These are phyloP conservation scores for Drepana arcuata DNA, from an alignment of 1,140 invertebrate species.

Conservation along the genomic window DNA sequence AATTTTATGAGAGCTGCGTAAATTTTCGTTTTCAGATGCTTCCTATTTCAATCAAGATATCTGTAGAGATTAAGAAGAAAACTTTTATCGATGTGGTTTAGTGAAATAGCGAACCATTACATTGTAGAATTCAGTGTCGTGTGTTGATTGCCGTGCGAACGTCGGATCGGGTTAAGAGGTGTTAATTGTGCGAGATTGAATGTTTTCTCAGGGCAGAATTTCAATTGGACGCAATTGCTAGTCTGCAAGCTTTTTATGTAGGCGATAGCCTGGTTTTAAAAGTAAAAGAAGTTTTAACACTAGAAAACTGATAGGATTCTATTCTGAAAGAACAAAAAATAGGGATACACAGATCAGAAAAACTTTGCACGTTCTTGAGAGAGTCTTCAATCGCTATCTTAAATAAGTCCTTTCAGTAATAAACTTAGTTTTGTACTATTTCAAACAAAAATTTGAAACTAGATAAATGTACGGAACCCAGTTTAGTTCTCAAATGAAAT, in stretches of 20 bases:
- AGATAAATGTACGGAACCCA: no score
- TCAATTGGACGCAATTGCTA: slow-evolving; percentile 68
- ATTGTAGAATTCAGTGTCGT: slow-evolving; percentile 21
- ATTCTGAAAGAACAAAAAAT: no score
- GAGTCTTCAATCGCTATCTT: no score
- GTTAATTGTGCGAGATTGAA: slow-evolving; percentile 73
- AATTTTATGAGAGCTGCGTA: neutral
- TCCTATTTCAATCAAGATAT: neutral
- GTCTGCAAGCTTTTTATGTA: slow-evolving; percentile 41
- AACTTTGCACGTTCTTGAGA: no score
- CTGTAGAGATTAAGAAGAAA: neutral
- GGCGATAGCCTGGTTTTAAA: no score
- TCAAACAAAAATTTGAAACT: no score
- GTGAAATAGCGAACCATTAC: slow-evolving; percentile 19
- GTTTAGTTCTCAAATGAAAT: no score
- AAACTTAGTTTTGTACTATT: no score
- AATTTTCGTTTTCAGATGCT: neutral
- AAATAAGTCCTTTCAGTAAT: no score
- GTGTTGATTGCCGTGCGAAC: slow-evolving; percentile 60
- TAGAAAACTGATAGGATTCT: no score
- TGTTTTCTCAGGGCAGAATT: slow-evolving; percentile 70
- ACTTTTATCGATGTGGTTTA: slow-evolving; percentile 2
- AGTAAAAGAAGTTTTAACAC: no score
- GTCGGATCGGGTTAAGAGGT: slow-evolving; percentile 69
- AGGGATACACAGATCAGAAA: no score